Base-by-base conservation (phyloP, 2,113 vertebrate genomes). In the crab-eating macaque (Macaca fascicularis) region DNA sequence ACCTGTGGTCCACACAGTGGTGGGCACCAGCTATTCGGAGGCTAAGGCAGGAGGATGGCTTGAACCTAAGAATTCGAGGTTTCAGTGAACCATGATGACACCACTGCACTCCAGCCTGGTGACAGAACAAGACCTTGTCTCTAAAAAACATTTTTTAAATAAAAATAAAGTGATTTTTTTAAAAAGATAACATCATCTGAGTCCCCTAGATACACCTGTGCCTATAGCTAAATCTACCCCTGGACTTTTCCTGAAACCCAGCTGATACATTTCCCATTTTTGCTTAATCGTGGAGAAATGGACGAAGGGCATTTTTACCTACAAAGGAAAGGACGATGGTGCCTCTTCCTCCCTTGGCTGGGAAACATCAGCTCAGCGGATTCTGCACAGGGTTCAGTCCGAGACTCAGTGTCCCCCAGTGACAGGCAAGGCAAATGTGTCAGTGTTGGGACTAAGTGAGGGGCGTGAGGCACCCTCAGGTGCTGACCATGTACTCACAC, bases 401-500 rank as follows among this genome's bases (percentile, higher is more conserved):
- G 23, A 38, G 72, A 55, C 74, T 8, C 2, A 22, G 45, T 48
- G 40, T 48, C 52, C 45, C 76, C 45, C 57, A 16, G n/a, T 43
- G 70, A n/a, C 50, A 27, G 23, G n/a, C 70, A 25, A 70, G 76
- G 83, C 32, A 35, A 50, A 27, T 3, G 14, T 3, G 45, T 55
- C 86, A 19, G 75, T 61, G 23, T 32, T 0, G 0, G 52, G 79
- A 89, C 43, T 6, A 52, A 17, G 38, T 35, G 78, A 30, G 25
- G 48, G 43, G 50, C 6, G 6, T 5, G 55, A 35, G 61, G 43
- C 23, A 11, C 23, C 67, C 61, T n/a, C 69, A 3, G 20, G 43
- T 16, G 22, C 25, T 12, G 43, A 35, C 38, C 0, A 0, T 10
- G 38, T 7, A 16, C 30, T 2, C 3, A 1, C 40, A 17, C 0